Evolutionary conservation across 1,140 invertebrate genomes (phyloP).

Genomic region (Papilio polyxenes): DNA sequence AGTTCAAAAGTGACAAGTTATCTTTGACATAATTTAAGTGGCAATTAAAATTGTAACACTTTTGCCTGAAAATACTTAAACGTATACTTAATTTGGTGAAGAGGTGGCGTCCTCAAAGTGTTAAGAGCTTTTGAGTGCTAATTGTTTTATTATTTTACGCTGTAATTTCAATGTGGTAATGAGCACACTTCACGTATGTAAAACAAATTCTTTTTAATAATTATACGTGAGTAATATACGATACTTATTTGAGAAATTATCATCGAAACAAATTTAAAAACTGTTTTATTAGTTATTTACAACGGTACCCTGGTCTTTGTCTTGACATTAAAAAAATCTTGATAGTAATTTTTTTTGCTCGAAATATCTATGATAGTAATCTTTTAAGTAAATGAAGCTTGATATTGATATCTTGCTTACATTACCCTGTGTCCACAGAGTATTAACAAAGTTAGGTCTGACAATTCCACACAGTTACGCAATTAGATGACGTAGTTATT

Average conservation of each 20-base stretch:
- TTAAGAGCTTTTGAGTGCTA: neutral
- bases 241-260: too few relatives aligned
- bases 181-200: too few relatives aligned
- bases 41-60: slow-evolving; percentile 3
- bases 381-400: neutral
- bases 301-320: too few relatives aligned
- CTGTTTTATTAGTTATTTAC: too few relatives aligned
- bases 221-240: too few relatives aligned
- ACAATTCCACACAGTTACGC: neutral
- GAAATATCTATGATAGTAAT: too few relatives aligned
- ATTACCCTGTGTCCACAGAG: neutral
- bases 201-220: too few relatives aligned
- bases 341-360: too few relatives aligned
- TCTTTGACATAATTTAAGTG: neutral
- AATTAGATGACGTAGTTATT: slow-evolving; percentile 14
- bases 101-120: neutral
- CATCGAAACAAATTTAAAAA: too few relatives aligned
- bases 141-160: neutral
- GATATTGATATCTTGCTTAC: neutral
- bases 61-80: neutral
- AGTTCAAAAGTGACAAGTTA: neutral
- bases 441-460: neutral
- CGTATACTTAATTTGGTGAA: neutral
- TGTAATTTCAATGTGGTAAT: neutral
- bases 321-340: too few relatives aligned